Conservation (phyloP, 92 coral and sea anemone species). For the Epizoanthus illoricatus region DNA sequence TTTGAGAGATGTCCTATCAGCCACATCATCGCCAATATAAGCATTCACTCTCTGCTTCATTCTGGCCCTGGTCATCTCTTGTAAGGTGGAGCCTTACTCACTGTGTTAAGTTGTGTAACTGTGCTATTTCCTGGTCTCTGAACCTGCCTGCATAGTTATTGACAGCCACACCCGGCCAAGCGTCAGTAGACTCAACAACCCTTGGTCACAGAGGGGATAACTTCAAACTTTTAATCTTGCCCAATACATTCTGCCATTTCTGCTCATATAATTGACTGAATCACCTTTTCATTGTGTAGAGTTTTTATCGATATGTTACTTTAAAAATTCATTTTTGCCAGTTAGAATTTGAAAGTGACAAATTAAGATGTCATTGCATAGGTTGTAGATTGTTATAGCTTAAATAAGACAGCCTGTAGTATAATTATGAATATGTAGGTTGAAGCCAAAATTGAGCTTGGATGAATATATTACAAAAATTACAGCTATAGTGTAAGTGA, state of each 20-base stretch:
- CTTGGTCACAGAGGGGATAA: background rate
- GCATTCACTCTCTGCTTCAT: background rate
- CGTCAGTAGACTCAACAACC: background rate
- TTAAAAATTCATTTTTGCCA: no score
- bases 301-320: no score
- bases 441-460: no score
- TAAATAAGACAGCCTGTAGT: no score
- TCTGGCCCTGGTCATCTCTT: background rate
- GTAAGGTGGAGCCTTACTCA: background rate
- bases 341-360: no score
- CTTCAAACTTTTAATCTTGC: background rate
- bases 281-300: no score
- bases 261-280: background rate
- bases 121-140: background rate
- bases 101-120: background rate
- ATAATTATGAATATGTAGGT: no score
- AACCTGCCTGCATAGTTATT: background rate
- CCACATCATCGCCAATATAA: constrained; percentile 4
- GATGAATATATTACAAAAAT: no score
- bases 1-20: background rate
- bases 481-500: no score
- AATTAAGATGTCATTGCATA: no score
- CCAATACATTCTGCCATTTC: background rate
- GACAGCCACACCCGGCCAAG: background rate
- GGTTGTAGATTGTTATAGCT: no score